Evolutionary conservation across 2,888 invertebrate genomes (phyloP), one percentile per base, ranked within the genome.

Genomic region (Caenorhabditis panamensis): DNA sequence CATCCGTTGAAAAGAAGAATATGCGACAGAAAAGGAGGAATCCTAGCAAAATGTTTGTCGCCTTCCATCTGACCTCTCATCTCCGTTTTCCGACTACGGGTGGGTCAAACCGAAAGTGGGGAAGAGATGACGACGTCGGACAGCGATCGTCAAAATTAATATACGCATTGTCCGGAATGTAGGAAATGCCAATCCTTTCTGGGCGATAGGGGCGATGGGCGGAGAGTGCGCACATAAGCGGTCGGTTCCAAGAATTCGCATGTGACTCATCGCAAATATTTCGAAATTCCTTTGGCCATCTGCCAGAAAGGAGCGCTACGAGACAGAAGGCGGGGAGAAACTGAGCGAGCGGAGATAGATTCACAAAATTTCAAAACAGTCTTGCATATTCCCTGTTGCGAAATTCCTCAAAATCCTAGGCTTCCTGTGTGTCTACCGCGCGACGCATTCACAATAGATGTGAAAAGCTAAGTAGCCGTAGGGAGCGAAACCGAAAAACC

Each of bases 211-310:
- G 18, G 36, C 20, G 20, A 31, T 44, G 36, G 28, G 49, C 36
- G 72, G 56, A 44, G 72, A 8, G 31, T 44, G 20, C 11, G 56
- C 47, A 28, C 41, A 44, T 37, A 51, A 51, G 41, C 61, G 53
- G 22, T 62, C 44, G 53, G 54, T 71, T 62, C 71, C 62, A 51
- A 71, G 71, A 62, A 69, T 62, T 56, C 56, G 44, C 49, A 62
- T 71, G 37, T 59, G 72, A 73, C 31, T 73, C 72, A 73, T 64
- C 72, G 72, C 72, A 73, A 73, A 73, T 73, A 73, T 73, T 73
- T 73, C 72, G 72, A 73, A 73, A 73, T 73, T 64, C 56, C 24
- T 49, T n/a, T 22, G 47, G 49, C 58, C 53, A 62, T 53, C 36
- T 59, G 49, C 41, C 58, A 58, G 36, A 18, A 58, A 18, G 37